Evolutionary conservation across 2,888 invertebrate genomes (phyloP).

Genomic region (Volucella zonaria): DNA sequence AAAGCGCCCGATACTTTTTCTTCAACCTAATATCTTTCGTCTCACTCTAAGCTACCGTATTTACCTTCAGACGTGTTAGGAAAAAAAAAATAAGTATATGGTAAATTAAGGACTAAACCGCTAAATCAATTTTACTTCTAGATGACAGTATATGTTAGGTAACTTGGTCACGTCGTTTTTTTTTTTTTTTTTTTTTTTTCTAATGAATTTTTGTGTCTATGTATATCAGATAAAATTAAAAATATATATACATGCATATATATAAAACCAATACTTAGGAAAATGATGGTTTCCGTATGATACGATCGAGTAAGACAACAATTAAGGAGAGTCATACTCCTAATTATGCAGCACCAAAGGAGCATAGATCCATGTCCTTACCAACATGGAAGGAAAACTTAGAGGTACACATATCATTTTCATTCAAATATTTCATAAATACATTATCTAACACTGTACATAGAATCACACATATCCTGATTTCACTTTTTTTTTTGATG

Average conservation of each 20-base stretch:
- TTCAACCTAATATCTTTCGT: no score
- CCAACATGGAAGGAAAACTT: conserved; percentile 65
- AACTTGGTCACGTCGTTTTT: no score
- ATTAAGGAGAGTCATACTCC: conserved; percentile 67
- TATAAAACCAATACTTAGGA: conserved; percentile 44
- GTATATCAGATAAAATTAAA: not conserved
- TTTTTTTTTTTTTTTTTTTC: no score
- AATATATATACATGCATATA: not conserved
- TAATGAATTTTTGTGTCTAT: not conserved
- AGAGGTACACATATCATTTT: conserved; percentile 57
- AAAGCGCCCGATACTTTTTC: no score
- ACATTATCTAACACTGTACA: conserved; percentile 16
- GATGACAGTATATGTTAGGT: no score
- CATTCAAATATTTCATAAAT: conserved; percentile 7
- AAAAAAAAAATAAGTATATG: no score
- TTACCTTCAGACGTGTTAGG: no score
- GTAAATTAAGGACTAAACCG: no score
- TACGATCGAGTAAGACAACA: conserved; percentile 68
- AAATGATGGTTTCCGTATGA: conserved; percentile 67
- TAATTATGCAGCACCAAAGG: conserved; percentile 53
- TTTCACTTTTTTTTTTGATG: no score
- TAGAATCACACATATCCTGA: not conserved
- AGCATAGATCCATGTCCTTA: conserved; percentile 68
- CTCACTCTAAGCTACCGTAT: no score
- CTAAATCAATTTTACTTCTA: no score